Evolutionary conservation across 2,888 invertebrate genomes (phyloP).

Genomic region (Idaea biselata): DNA sequence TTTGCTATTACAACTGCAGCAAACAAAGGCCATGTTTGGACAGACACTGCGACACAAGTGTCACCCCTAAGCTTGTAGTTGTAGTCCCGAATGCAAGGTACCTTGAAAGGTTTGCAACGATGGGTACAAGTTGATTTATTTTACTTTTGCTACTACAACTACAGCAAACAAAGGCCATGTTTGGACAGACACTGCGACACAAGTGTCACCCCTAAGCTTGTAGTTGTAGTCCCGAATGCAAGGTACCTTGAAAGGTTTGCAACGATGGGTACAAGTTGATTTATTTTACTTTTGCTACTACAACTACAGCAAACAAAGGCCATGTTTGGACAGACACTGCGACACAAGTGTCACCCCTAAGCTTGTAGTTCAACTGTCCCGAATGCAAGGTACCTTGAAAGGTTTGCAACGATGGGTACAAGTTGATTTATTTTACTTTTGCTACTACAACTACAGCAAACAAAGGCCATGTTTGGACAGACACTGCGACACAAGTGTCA

Average conservation of each 20-base stretch:
- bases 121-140: conserved; percentile 61
- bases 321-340: neutral
- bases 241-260: conserved; percentile 6
- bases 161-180: neutral
- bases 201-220: conserved; percentile 36
- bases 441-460: neutral
- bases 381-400: conserved; percentile 29
- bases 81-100: conserved; percentile 41
- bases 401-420: conserved; percentile 34
- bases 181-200: neutral
- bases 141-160: no score
- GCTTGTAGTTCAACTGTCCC: conserved; percentile 49
- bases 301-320: neutral
- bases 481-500: conserved; percentile 12
- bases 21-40: neutral
- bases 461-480: neutral
- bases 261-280: conserved; percentile 51
- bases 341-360: conserved; percentile 24
- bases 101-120: no score
- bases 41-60: conserved; percentile 6
- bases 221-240: conserved; percentile 47
- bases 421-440: no score
- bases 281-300: no score
- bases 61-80: conserved; percentile 43
- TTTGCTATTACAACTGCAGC: neutral